phyloP scores from a whole-genome alignment of 2,113 vertebrate genomes.

The Phrynocephalus versicolor region DNA sequence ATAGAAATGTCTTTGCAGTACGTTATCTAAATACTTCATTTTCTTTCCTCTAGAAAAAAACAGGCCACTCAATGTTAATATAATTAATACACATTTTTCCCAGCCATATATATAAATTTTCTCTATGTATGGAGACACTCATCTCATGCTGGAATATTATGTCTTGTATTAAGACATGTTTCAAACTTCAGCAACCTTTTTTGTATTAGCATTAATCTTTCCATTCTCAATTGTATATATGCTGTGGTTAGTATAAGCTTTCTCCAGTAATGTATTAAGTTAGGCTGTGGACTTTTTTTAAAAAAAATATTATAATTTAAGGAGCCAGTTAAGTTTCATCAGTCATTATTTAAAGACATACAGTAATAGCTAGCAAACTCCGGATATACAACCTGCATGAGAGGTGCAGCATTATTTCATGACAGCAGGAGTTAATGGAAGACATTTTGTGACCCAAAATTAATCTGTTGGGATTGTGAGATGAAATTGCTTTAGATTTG shows the following conservation, averaged over 20 bases:
- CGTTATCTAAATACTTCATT: conserved; percentile 47
- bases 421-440: neutral
- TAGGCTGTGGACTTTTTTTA: conserved; percentile 1
- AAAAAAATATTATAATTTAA: neutral
- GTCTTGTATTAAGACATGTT: neutral
- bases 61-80: conserved; percentile 36
- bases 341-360: neutral
- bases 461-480: no score
- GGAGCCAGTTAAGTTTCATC: neutral
- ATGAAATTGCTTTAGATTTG: no score
- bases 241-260: neutral
- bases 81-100: conserved; percentile 29
- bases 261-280: neutral
- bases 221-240: conserved; percentile 7
- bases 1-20: conserved; percentile 55
- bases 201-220: conserved; percentile 1
- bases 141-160: neutral
- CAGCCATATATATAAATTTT: conserved; percentile 10
- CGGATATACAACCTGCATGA: neutral
- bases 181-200: conserved; percentile 9
- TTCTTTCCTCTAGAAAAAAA: conserved; percentile 34
- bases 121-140: conserved; percentile 29
- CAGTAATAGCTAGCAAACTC: neutral
- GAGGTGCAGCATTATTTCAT: no score
- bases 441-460: neutral